Percentiles rank a stretch among this genome's conserved stretches.
These are phyloP conservation scores for Tenualosa thibaudeaui DNA, from an alignment of 2,797 vertebrate species.

Conservation along the genomic window DNA sequence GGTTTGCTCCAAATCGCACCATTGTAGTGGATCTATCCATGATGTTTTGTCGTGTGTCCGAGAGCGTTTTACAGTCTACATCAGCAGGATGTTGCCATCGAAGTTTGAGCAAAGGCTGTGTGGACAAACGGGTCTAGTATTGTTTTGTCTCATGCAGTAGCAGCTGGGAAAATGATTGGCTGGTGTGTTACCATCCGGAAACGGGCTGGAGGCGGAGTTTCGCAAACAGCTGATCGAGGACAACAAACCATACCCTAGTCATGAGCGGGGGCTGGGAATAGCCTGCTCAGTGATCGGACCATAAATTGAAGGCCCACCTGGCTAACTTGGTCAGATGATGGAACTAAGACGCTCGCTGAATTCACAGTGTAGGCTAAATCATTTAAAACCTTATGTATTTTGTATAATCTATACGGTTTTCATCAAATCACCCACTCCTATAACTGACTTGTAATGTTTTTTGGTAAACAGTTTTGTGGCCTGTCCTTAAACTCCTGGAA, in stretches of 20 bases:
- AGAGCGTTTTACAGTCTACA: conserved; percentile 38
- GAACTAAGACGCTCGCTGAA: not conserved
- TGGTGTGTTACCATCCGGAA: conserved; percentile 97
- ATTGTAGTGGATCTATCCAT: not conserved
- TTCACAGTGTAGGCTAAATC: not conserved
- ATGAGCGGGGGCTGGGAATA: conserved; percentile 8
- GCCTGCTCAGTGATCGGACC: not conserved
- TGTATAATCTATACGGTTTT: too few relatives aligned
- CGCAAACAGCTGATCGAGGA: conserved; percentile 83
- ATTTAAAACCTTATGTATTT: not conserved
- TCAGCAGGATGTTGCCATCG: conserved; percentile 15
- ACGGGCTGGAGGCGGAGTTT: conserved; percentile 78
- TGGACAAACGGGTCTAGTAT: conserved; percentile 72
- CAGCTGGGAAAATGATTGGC: conserved; percentile 80
- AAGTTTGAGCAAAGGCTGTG: conserved; percentile 60
- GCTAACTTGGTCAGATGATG: not conserved
- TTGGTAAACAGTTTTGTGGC: not conserved
- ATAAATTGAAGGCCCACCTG: not conserved
- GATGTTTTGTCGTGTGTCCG: not conserved
- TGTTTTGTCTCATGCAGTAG: conserved; percentile 79
- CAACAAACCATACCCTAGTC: conserved; percentile 70
- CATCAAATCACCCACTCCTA: not conserved
- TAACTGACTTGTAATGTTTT: not conserved
- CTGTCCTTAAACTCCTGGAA: not conserved
- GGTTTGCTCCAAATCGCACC: not conserved